Evolutionary conservation across 1,140 invertebrate genomes (phyloP).

Genomic region (Eriosoma lanigerum): DNA sequence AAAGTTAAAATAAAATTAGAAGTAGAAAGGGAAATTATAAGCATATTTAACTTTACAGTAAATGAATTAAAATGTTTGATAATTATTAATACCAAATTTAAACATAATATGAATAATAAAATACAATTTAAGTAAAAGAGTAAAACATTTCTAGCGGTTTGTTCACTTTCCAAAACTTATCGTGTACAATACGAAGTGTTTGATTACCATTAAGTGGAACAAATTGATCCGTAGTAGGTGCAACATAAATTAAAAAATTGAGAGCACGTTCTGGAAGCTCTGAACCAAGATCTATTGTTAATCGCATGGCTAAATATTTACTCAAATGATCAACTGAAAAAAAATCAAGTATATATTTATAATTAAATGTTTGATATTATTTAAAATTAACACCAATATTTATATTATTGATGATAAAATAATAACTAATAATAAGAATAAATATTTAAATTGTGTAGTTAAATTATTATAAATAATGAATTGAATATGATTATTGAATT

Average conservation of each 20-base stretch:
- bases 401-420: too few species aligned
- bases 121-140: conserved; percentile 60
- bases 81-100: too few species aligned
- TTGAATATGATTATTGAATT: too few species aligned
- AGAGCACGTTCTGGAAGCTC: conserved; percentile 70
- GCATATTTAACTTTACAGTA: too few species aligned
- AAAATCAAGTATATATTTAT: conserved; percentile 27
- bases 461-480: too few species aligned
- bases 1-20: too few species aligned
- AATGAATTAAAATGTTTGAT: too few species aligned
- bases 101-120: not conserved
- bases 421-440: too few species aligned
- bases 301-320: conserved; percentile 91
- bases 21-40: too few species aligned
- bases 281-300: conserved; percentile 81
- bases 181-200: conserved; percentile 87
- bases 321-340: conserved; percentile 88
- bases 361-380: too few species aligned
- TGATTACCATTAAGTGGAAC: conserved; percentile 82
- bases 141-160: conserved; percentile 96
- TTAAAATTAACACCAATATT: too few species aligned
- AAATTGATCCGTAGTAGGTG: conserved; percentile 78
- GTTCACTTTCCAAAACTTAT: conserved; percentile 91
- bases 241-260: conserved; percentile 89
- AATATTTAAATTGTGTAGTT: too few species aligned